Evolutionary conservation across 2,888 invertebrate genomes (phyloP).

Genomic region (Heteromurus nitidus): DNA sequence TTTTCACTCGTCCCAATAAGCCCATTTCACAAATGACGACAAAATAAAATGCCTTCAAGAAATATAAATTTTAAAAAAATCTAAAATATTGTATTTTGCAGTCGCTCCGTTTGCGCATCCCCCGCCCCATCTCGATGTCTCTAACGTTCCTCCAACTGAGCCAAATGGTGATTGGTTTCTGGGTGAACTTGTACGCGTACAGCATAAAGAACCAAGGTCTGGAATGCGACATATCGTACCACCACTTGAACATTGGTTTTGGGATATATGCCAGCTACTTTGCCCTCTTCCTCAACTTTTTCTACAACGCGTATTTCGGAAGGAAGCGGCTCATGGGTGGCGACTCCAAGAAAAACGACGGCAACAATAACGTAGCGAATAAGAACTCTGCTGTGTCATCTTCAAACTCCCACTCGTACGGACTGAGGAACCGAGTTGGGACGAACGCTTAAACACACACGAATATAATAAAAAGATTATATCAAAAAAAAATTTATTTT

Average conservation of each 20-base stretch:
- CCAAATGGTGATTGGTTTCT: conserved; percentile 95
- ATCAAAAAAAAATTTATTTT: too few species aligned
- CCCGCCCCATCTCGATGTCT: conserved; percentile 88
- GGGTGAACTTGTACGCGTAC: conserved; percentile 88
- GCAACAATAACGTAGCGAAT: too few species aligned
- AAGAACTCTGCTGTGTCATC: too few species aligned
- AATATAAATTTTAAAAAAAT: too few species aligned
- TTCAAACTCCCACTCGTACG: too few species aligned
- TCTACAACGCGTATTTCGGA: conserved; percentile 90
- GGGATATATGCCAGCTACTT: conserved; percentile 97
- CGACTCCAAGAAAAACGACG: background rate
- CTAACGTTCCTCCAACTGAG: conserved; percentile 93
- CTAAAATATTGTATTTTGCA: too few species aligned
- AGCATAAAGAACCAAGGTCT: conserved; percentile 79
- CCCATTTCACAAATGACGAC: too few species aligned
- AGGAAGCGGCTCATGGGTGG: background rate
- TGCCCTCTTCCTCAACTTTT: conserved; percentile 93
- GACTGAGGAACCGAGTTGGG: too few species aligned
- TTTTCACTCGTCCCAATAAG: too few species aligned
- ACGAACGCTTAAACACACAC: too few species aligned
- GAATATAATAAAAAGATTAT: too few species aligned
- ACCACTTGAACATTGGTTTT: conserved; percentile 90
- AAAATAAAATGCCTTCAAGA: too few species aligned
- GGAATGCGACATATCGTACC: conserved; percentile 88
- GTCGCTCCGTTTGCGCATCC: conserved; percentile 75